A percentile compares a stretch with the other conserved stretches of the same genome.
Evolutionary conservation across 1,140 invertebrate species (phyloP).

Genomic region (Theocolax elegans): DNA sequence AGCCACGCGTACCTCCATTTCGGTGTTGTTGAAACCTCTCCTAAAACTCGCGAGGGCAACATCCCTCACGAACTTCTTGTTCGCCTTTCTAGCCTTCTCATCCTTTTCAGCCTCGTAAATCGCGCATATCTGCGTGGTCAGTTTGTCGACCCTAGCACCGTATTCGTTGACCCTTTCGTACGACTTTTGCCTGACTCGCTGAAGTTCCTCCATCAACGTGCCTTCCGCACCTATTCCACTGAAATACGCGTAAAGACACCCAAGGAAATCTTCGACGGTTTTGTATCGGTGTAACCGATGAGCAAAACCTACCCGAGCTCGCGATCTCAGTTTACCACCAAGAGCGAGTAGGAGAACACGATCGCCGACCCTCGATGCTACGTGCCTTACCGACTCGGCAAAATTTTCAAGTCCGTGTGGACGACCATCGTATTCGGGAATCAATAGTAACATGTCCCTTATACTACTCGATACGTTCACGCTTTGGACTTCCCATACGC

Average conservation of each 20-base stretch:
- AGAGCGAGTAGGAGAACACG: not conserved
- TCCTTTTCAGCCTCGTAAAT: not conserved
- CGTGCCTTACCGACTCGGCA: conserved; percentile 4
- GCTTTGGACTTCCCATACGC: conserved; percentile 4
- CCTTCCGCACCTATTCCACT: not conserved
- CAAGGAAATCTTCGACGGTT: not conserved
- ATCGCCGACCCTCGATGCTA: not conserved
- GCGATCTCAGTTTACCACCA: not conserved
- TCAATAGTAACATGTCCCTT: conserved; percentile 24
- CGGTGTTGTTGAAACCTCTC: not conserved
- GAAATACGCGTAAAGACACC: not conserved
- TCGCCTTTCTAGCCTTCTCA: not conserved
- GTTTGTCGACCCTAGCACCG: not conserved
- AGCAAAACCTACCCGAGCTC: not conserved
- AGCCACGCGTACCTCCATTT: conserved; percentile 1
- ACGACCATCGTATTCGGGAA: conserved; percentile 33
- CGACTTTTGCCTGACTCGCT: not conserved
- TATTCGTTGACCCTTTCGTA: not conserved
- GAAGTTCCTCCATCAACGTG: not conserved
- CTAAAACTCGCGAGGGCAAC: conserved; percentile 15
- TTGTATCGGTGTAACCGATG: conserved; percentile 10
- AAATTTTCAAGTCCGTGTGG: conserved; percentile 7
- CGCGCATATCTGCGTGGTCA: conserved; percentile 8
- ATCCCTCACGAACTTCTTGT: conserved; percentile 9
- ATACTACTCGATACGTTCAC: no score